Percentiles rank a stretch among this genome's conserved stretches.
Evolutionary conservation across 2,888 invertebrate genomes (phyloP).

Genomic region (Hydropsyche betteni): DNA sequence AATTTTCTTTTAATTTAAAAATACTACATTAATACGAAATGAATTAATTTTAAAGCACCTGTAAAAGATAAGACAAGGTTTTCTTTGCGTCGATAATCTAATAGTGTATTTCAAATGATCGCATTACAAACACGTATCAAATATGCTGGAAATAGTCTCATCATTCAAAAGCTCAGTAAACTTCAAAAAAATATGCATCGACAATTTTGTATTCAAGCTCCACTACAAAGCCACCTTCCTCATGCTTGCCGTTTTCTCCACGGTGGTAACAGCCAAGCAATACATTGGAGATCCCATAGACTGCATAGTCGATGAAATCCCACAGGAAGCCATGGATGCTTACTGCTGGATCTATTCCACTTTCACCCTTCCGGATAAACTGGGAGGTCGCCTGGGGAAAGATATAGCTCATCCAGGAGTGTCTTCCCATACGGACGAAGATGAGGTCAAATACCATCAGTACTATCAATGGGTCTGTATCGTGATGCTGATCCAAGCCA

Average conservation of each 20-base stretch:
- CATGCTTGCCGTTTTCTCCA: conserved; percentile 89
- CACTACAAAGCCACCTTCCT: conserved; percentile 90
- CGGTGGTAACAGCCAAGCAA: conserved; percentile 91
- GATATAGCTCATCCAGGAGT: conserved; percentile 88
- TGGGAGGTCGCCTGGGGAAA: conserved; percentile 79
- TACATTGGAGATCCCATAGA: conserved; percentile 98
- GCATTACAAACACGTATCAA: background rate
- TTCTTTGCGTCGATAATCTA: too few species aligned
- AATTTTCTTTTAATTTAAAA: too few species aligned
- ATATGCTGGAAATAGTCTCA: conserved; percentile 70
- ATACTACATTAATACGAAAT: too few species aligned
- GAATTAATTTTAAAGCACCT: too few species aligned
- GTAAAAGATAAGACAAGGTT: too few species aligned
- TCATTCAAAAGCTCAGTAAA: conserved; percentile 70
- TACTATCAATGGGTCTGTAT: conserved; percentile 98
- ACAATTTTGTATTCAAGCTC: conserved; percentile 80
- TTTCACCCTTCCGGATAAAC: conserved; percentile 86
- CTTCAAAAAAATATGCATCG: conserved; percentile 69
- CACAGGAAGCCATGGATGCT: conserved; percentile 88
- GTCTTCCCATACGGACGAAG: conserved; percentile 79
- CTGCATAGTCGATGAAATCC: conserved; percentile 91
- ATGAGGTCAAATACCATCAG: conserved; percentile 89
- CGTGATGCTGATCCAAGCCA: conserved; percentile 88
- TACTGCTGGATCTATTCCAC: conserved; percentile 95
- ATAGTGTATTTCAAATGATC: too few species aligned